phyloP scores from a whole-genome alignment of 2,113 vertebrate species.

The Myotis lucifugus region DNA sequence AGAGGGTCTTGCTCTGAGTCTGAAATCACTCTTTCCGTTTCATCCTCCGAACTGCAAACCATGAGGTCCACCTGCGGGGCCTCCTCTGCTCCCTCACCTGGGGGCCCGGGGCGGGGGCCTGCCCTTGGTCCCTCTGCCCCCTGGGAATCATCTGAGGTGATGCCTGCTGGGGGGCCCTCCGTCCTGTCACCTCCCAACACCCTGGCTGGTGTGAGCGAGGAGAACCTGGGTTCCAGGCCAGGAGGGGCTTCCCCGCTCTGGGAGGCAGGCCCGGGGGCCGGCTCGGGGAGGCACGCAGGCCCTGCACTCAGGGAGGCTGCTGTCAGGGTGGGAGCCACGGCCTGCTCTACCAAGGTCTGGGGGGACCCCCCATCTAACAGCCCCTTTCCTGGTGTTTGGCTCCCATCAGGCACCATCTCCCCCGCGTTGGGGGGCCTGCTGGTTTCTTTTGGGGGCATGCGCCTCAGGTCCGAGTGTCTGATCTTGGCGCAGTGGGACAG shows the following conservation, averaged over 20 bases:
- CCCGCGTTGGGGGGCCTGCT: accelerated
- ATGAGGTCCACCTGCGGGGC: constrained; percentile 74
- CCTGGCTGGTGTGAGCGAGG: background rate
- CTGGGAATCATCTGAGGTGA: background rate
- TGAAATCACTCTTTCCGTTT: constrained; percentile 51
- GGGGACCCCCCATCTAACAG: background rate
- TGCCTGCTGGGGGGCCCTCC: accelerated
- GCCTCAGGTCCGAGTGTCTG: background rate
- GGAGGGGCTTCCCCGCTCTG: background rate
- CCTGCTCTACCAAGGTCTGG: background rate
- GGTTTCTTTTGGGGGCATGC: background rate
- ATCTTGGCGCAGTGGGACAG: constrained; percentile 35
- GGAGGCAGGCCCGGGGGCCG: background rate
- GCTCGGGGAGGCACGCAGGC: background rate
- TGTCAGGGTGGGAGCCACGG: background rate
- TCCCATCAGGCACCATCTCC: background rate
- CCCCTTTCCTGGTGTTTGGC: background rate
- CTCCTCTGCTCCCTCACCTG: background rate
- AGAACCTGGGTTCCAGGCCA: accelerated
- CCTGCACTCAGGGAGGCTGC: background rate
- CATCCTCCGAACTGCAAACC: constrained; percentile 72
- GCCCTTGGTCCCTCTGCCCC: background rate
- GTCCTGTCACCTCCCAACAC: background rate
- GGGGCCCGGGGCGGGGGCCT: background rate
- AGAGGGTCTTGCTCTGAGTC: constrained; percentile 16